Conservation (phyloP, 2,113 vertebrate species). For the Aix galericulata region DNA sequence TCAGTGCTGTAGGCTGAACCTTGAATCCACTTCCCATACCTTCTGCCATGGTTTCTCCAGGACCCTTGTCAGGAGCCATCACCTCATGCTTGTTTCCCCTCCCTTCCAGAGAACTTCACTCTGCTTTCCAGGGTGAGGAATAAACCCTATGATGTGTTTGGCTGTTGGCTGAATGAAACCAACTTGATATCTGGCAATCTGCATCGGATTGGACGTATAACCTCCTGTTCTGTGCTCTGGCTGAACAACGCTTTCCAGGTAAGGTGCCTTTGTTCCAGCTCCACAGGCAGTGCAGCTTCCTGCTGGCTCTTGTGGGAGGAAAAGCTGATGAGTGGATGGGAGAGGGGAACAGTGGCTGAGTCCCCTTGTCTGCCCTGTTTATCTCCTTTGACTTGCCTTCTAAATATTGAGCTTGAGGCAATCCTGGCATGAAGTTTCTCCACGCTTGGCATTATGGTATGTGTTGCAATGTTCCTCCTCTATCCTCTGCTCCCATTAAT, state of each 20-base stretch:
- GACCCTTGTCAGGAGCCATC: background rate
- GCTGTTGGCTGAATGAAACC: conserved; percentile 97
- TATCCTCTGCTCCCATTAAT: background rate
- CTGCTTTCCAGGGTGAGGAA: conserved; percentile 95
- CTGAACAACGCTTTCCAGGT: conserved; percentile 99
- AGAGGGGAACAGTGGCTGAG: background rate
- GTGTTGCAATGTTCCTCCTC: background rate
- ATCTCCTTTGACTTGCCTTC: background rate
- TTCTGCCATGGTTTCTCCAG: accelerated
- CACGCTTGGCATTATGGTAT: accelerated
- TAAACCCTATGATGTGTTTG: conserved; percentile 96
- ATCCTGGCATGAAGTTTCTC: background rate
- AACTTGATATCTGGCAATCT: conserved; percentile 96
- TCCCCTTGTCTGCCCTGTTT: conserved; percentile 20
- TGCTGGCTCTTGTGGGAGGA: background rate
- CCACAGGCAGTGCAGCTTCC: background rate
- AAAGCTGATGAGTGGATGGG: background rate
- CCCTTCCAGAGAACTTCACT: conserved; percentile 86
- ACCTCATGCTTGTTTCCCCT: background rate
- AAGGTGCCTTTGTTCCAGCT: background rate
- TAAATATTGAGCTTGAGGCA: background rate
- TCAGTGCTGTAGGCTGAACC: background rate
- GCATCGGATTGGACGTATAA: conserved; percentile 94
- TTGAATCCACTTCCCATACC: accelerated
- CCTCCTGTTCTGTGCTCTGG: conserved; percentile 97